Base-by-base conservation (phyloP, 2,888 invertebrate genomes). In the Sinhomidia bicolor region DNA sequence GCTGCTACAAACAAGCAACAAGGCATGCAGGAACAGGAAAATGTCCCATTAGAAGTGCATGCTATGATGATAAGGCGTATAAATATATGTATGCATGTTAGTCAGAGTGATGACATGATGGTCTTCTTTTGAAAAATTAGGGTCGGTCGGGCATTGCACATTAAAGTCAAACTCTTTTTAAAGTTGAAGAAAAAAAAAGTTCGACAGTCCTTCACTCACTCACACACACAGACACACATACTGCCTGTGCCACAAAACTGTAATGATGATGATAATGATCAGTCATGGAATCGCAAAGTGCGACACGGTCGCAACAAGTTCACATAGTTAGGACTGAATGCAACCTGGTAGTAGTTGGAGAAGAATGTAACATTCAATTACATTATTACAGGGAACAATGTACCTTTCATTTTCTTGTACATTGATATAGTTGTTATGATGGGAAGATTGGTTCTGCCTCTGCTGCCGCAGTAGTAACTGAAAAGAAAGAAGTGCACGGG, bases 371-470 rank as follows among this genome's bases (percentile, higher is more conserved):
- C 74, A 74, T 44, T 29, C 62, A 74, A 80, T 81, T 81, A 51
- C 65, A 29, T 68, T 47, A 65, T 81, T 81, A 29, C 0, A 9
- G 23, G 12, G 54, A 54, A 83, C 68, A 54, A 68, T 71, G 54
- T 36, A 87, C 74, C 41, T 51, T 81, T 36, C 80, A 85, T 79
- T 79, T 54, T 54, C 36, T 62, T 57, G 88, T 60, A 76, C 80
- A 89, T 85, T 17, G 89, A 89, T 89, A 89, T 89, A 89, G 89
- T 89, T 89, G 89, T 89, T 89, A 89, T 89, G 89, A 85, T 89
- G 89, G 89, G 89, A 89, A 85, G 89, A 76, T 89, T 81, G 57
- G 84, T 84, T 88, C 84, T 83, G 88, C 79, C 84, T 74, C 41
- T 74, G 44, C 14, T 62, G 62, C 62, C 62, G 26, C 62, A 29